Base-by-base conservation (phyloP, 1,140 invertebrate species). In the Aphaenogaster rudis region DNA sequence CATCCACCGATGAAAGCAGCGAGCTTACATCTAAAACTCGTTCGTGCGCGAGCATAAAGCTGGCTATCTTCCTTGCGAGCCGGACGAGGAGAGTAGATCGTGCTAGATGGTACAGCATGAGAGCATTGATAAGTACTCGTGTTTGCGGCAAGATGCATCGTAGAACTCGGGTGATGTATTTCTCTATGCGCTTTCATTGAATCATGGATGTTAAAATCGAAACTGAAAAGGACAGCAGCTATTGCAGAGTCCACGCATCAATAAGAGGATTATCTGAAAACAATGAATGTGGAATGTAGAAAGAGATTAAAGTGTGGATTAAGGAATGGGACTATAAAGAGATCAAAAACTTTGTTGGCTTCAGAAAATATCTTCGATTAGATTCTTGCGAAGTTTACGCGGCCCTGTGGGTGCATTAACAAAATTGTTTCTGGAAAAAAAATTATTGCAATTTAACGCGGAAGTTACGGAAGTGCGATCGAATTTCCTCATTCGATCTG, bases 121-220 rank as follows among this genome's bases (percentile, higher is more conserved):
- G 86, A 90, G 77, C 86, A 90, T 77, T 85, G 88, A 85, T 88
- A 90, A 90, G 80, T 90, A 88, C 45, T 21, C 45, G 74, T 87
- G 61, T 63, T 77, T 52, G 39, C 8, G 33, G 21, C 59, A 50
- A 79, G 71, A 84, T 76, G 52, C 52, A 33, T 78, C 63, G 63
- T 64, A 48, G 84, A 80, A 81, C 66, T 39, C 76, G 52, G 13
- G 15, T n/a, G n/a, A 78, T 8, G 39, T 66, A 39, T 71, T 57
- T 13, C 59, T 6, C 21, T 33, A 54, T 9, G 21, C 15, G 5
- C 28, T 63, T 66, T 48, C 6, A 45, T 52, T 28, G 33, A 50
- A 39, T 74, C 69, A 17, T 42, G 2, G 28, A 76, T 33, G 13
- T 13, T 13, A 61, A 64, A 45, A 45, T 15, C 15, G 11, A 71